Evolutionary conservation across 1,140 invertebrate genomes (phyloP).

Genomic region (Drosophila pectinifera): DNA sequence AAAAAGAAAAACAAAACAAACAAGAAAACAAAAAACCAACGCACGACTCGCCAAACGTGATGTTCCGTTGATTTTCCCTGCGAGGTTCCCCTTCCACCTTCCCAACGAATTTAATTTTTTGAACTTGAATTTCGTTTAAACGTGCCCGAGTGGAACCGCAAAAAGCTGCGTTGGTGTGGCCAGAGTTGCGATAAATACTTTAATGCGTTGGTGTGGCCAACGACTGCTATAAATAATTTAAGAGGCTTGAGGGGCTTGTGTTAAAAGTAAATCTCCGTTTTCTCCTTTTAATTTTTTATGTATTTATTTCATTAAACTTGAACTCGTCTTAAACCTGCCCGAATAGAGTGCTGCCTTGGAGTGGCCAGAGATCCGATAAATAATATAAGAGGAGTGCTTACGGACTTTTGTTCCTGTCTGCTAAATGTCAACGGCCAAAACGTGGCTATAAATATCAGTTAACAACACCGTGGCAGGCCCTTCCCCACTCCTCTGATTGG

Average conservation of each 20-base stretch:
- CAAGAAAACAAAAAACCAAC: conserved; percentile 30
- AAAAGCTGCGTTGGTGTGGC: conserved; percentile 19
- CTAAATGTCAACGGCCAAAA: conserved; percentile 78
- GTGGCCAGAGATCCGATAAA: conserved; percentile 20
- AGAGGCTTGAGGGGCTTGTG: conserved; percentile 38
- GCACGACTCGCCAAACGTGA: conserved; percentile 75
- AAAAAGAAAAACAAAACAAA: conserved; percentile 11
- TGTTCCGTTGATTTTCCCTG: conserved; percentile 54
- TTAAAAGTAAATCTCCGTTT: neutral
- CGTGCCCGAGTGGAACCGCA: conserved; percentile 31
- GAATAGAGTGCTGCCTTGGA: conserved; percentile 5
- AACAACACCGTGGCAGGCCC: conserved; percentile 33
- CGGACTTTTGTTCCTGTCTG: conserved; percentile 32
- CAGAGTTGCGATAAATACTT: conserved; percentile 23
- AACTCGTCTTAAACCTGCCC: conserved; percentile 50
- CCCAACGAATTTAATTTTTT: conserved; percentile 43
- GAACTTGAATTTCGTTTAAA: conserved; percentile 73
- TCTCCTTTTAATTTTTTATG: neutral
- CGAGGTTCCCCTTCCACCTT: conserved; percentile 12
- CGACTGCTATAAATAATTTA: conserved; percentile 32
- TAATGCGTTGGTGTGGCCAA: conserved; percentile 21
- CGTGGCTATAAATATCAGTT: conserved; percentile 68
- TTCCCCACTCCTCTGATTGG: conserved; percentile 16
- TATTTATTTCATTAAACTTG: conserved; percentile 60
- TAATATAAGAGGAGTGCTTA: conserved; percentile 33